Evolutionary conservation across 2,113 vertebrate species (phyloP), one percentile per base, ranked within the genome.

Genomic region (Nesogale talazaci): DNA sequence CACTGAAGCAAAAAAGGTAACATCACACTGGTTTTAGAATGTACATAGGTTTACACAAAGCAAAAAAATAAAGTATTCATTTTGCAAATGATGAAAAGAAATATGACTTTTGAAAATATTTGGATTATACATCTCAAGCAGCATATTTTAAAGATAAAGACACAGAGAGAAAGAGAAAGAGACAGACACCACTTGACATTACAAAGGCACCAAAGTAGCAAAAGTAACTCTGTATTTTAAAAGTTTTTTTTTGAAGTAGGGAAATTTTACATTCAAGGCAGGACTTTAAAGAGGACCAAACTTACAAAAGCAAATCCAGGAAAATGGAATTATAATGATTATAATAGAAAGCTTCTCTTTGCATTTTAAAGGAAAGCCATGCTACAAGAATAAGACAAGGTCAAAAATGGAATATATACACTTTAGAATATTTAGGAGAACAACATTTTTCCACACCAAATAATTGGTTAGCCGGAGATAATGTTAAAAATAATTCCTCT

Each of bases 11-110:
- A 93, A 63, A 90, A 89, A n/a, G 25, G 63, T 22, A 59, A 89
- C 79, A 72, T 78, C n/a, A 59, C 56, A 85, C 6, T 65, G 23
- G 82, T 92, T 92, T 95, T 84, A 67, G 72, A 77, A 82, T 79
- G 40, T n/a, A 42, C 25, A 91, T n/a, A 56, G 0, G 88, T 91
- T 86, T 72, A 92, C 31, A 85, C 87, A 3, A 38, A 83, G 82
- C n/a, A 69, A n/a, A 69, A n/a, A 83, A 42, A 29, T 6, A 27
- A 12, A 65, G 63, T 69, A 92, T 91, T 95, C 94, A 86, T 83
- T 90, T 96, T 80, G 90, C 92, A 96, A 89, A 75, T 81, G 74
- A 94, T 95, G 85, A 89, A 88, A 95, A 96, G 2, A 19, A 3
- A 61, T 9, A 69, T 1, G 36, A 56, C 1, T 92, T 93, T 88